Evolutionary conservation across 1,140 invertebrate species (phyloP).

Genomic region (Polyergus mexicanus): DNA sequence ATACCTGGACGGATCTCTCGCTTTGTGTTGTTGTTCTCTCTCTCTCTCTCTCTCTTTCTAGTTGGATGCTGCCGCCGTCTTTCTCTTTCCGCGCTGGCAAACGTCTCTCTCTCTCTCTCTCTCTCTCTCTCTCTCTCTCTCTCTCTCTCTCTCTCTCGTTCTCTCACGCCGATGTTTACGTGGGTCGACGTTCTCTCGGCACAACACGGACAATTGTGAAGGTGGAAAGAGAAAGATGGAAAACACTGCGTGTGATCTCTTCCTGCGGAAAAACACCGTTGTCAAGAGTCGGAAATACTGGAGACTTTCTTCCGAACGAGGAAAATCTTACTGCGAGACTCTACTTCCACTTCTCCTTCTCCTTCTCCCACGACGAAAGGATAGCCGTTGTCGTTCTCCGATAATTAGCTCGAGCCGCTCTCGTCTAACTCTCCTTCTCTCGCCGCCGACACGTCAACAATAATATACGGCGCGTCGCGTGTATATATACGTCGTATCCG

Average conservation of each 20-base stretch:
- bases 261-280: neutral
- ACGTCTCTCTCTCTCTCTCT: slow-evolving; percentile 30
- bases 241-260: neutral
- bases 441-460: slow-evolving; percentile 50
- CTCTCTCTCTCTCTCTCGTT: slow-evolving; percentile 43
- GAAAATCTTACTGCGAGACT: neutral
- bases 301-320: neutral
- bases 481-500: slow-evolving; percentile 51
- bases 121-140: slow-evolving; percentile 18
- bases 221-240: no score
- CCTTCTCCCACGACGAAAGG: neutral
- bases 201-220: no score
- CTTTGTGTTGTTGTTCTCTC: neutral
- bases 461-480: slow-evolving; percentile 14
- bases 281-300: neutral
- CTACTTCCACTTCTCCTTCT: no score
- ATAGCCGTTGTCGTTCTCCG: neutral
- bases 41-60: slow-evolving; percentile 1
- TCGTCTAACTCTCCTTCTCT: neutral
- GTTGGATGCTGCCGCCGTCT: neutral
- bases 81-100: neutral
- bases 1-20: neutral
- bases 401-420: slow-evolving; percentile 28
- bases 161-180: slow-evolving; percentile 43
- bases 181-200: neutral